These are phyloP conservation scores for Scaptomyza graminum DNA, from an alignment of 1,140 invertebrate genomes.

Conservation along the genomic window DNA sequence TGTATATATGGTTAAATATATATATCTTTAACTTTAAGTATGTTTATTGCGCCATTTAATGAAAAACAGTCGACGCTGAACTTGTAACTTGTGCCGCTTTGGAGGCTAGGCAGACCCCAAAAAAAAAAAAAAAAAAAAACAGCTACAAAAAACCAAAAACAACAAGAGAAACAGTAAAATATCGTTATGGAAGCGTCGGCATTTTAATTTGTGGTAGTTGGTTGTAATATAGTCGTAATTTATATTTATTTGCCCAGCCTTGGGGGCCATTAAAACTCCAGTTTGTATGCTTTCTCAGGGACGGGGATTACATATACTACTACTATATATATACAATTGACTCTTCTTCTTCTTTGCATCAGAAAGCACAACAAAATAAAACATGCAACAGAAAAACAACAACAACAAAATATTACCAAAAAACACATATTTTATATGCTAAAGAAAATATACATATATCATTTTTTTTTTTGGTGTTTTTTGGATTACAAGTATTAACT, in stretches of 20 bases:
- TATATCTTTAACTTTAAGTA: slow-evolving; percentile 38
- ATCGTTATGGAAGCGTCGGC: slow-evolving; percentile 26
- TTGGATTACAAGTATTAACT: slow-evolving; percentile 16
- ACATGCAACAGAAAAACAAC: slow-evolving; percentile 31
- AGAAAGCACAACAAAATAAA: neutral
- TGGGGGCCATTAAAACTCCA: slow-evolving; percentile 75
- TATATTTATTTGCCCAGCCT: slow-evolving; percentile 57
- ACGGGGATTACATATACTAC: slow-evolving; percentile 37
- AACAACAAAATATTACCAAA: neutral
- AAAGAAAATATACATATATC: slow-evolving; percentile 53
- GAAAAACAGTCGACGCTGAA: slow-evolving; percentile 33
- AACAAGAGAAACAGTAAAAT: slow-evolving; percentile 17
- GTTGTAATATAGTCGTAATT: slow-evolving; percentile 53
- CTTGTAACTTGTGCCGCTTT: slow-evolving; percentile 48
- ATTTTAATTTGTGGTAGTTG: slow-evolving; percentile 50
- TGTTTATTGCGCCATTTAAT: slow-evolving; percentile 38
- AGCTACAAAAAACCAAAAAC: slow-evolving; percentile 11
- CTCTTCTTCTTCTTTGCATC: slow-evolving; percentile 33
- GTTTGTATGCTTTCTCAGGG: slow-evolving; percentile 49
- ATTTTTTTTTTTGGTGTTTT: too few relatives aligned
- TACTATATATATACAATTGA: slow-evolving; percentile 72
- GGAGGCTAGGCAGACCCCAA: slow-evolving; percentile 27
- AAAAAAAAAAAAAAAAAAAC: slow-evolving; percentile 9
- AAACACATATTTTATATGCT: slow-evolving; percentile 2
- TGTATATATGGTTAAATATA: slow-evolving; percentile 23